Evolutionary conservation across 2,797 vertebrate species (phyloP), one percentile per base, ranked within the genome.

Genomic region (Pagetopsis macropterus): DNA sequence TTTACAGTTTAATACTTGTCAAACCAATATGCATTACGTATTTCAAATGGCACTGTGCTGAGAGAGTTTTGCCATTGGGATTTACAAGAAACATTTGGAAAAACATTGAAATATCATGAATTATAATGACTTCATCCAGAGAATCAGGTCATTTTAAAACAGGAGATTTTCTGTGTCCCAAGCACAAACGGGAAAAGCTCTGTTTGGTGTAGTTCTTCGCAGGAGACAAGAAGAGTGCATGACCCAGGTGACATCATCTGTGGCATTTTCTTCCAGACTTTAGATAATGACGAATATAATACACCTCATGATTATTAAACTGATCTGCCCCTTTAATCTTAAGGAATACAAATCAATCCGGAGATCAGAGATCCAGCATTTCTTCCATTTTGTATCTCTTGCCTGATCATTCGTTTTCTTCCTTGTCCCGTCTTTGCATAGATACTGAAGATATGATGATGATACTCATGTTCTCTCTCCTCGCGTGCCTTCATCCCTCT

Each of bases 401-500:
- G 10, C 41, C 19, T 45, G 2, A 46, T 46, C 9, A 17, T 17
- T 56, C 40, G 14, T 41, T 7, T 59, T 16, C 57, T 59, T 43
- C 19, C 37, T 41, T 15, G n/a, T 41, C 40, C 33, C 50, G 7
- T 37, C 33, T 37, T 37, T 49, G 16, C 31, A 21, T 37, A 55
- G 1, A 21, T 9, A 19, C 10, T 13, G 21, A 11, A 58, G 17
- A 57, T 45, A 16, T 17, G 7, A 68, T 17, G 9, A 37, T 44
- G 2, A 50, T 23, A 40, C 13, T 40, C 4, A 55, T 54, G 17
- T n/a, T 48, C 13, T 51, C 19, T 58, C 46, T 66, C 65, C 60
- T 67, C 3, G 64, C n/a, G 1, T 80, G 49, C n/a, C 55, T 43
- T 52, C 61, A 67, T 50, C 54, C 45, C 69, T 77, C 61, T 54